phyloP scores from a whole-genome alignment of 2,113 vertebrate genomes.

The Pelusios castaneus region DNA sequence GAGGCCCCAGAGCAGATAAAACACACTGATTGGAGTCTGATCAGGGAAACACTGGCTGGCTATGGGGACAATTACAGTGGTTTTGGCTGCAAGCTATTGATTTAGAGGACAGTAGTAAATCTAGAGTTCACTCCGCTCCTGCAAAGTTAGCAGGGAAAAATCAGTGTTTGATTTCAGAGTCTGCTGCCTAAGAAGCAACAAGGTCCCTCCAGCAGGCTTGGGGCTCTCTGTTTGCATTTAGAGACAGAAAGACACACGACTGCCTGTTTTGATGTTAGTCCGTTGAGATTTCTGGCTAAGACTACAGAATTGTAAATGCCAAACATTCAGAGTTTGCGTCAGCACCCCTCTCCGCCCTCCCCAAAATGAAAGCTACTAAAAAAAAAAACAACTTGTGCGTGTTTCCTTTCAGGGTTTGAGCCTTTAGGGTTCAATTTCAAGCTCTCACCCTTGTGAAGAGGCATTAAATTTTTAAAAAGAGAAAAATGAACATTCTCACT shows the following conservation, averaged over 20 bases:
- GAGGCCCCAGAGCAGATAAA: slow-evolving; percentile 64
- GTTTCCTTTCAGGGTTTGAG: not conserved
- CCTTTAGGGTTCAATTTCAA: not conserved
- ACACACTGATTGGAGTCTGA: not conserved
- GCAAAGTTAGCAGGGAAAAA: not conserved
- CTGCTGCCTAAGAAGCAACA: not conserved
- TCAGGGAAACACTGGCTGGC: not conserved
- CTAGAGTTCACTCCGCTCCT: not conserved
- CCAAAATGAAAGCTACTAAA: not conserved
- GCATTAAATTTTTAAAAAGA: not conserved
- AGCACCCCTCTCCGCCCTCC: not conserved
- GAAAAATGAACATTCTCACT: not conserved
- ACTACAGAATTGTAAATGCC: too few species aligned
- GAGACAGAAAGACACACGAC: not conserved
- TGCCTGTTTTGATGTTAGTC: not conserved
- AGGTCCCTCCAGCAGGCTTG: not conserved
- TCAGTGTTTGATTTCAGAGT: not conserved
- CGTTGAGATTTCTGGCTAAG: not conserved
- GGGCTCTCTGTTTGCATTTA: not conserved
- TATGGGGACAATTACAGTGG: slow-evolving; percentile 22
- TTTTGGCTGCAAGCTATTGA: slow-evolving; percentile 44
- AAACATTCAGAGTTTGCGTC: not conserved
- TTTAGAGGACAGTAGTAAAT: not conserved
- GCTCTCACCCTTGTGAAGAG: not conserved
- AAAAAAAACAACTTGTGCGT: not conserved